A percentile compares a stretch with the other conserved stretches of the same genome.
These are phyloP conservation scores for Willowsia nigromaculata DNA, from an alignment of 2,888 invertebrate genomes.

Conservation along the genomic window DNA sequence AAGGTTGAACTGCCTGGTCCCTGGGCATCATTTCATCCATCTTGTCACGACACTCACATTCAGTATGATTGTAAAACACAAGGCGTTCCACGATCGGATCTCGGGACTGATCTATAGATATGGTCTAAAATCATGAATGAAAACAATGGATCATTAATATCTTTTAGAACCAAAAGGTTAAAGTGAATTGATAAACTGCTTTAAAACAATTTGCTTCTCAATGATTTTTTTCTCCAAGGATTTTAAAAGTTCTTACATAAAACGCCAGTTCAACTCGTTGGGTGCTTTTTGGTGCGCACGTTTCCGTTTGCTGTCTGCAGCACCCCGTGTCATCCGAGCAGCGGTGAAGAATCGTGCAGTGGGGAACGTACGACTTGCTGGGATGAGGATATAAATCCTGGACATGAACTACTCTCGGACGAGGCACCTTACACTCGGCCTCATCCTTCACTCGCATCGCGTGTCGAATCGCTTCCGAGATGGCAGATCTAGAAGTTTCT, in stretches of 20 bases:
- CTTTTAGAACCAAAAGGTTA: background rate
- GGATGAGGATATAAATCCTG: conserved; percentile 86
- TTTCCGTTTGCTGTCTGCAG: conserved; percentile 85
- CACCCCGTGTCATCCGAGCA: conserved; percentile 94
- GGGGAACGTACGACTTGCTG: conserved; percentile 89
- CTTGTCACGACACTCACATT: conserved; percentile 85
- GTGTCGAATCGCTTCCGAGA: conserved; percentile 80
- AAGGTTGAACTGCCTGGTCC: conserved; percentile 64
- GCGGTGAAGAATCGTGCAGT: conserved; percentile 91
- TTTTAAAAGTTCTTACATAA: conserved; percentile 90
- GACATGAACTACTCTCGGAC: conserved; percentile 88
- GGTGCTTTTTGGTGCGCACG: conserved; percentile 89
- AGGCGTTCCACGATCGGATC: conserved; percentile 83
- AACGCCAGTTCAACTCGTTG: conserved; percentile 88
- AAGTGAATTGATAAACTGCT: background rate
- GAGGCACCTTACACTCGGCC: conserved; percentile 86
- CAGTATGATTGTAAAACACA: conserved; percentile 88
- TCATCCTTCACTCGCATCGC: conserved; percentile 81
- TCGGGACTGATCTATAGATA: conserved; percentile 73
- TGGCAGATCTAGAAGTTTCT: conserved; percentile 79
- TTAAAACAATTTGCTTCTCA: background rate
- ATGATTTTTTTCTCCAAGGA: too few relatives aligned
- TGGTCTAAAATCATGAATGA: conserved; percentile 67
- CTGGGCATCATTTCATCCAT: conserved; percentile 79
- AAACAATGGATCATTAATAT: background rate